These are phyloP conservation scores for Centropristis striata DNA, from an alignment of 2,113 vertebrate species.

Conservation along the genomic window DNA sequence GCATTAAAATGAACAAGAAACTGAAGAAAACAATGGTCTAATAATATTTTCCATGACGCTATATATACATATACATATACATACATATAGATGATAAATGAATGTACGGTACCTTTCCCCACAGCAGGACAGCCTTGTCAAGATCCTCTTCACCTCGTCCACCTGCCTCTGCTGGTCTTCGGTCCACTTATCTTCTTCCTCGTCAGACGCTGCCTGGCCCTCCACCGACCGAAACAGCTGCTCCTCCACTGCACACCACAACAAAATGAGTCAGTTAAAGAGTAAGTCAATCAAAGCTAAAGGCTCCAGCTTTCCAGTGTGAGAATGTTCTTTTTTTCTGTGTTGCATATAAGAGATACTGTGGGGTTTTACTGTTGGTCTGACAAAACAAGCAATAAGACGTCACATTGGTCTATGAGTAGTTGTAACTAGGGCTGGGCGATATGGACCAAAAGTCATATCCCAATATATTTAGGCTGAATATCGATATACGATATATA, in stretches of 20 bases:
- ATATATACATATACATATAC: no score
- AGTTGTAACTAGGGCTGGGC: no score
- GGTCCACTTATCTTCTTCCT: constrained; percentile 90
- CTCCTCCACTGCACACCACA: constrained; percentile 84
- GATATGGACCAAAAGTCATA: no score
- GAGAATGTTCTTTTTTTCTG: background rate
- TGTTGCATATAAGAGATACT: background rate
- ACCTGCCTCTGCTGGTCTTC: constrained; percentile 77
- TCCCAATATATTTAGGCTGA: no score
- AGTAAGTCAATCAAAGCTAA: no score
- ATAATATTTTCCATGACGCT: no score
- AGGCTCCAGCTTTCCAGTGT: background rate
- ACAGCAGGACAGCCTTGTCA: constrained; percentile 86
- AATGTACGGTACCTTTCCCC: constrained; percentile 81
- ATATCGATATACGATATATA: no score
- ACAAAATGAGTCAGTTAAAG: background rate
- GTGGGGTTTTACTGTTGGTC: background rate
- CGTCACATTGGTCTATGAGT: no score
- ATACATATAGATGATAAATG: background rate
- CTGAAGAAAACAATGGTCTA: no score
- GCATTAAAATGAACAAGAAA: no score
- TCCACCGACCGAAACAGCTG: constrained; percentile 93
- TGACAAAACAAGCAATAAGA: background rate
- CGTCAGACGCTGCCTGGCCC: constrained; percentile 94
- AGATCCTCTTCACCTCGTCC: constrained; percentile 78